phyloP scores from a whole-genome alignment of 1,140 invertebrate species.

The Dendroctonus valens region DNA sequence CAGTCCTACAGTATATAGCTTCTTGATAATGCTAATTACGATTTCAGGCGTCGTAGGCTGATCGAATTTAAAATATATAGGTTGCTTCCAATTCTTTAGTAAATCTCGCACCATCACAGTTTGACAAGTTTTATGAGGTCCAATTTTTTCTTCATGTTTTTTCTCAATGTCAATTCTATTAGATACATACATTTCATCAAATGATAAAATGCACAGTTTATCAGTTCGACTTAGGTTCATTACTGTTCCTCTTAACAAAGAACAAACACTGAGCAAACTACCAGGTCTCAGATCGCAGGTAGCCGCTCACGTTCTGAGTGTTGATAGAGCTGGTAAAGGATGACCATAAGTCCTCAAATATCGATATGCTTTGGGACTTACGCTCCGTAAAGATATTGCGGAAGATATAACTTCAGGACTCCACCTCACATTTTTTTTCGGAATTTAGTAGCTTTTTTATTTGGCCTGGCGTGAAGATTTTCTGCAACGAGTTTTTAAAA shows the following conservation, averaged over 20 bases:
- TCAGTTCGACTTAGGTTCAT: background rate
- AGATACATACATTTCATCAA: conserved; percentile 6
- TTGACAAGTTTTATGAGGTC: conserved; percentile 9
- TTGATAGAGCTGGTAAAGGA: background rate
- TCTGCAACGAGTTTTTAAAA: too few species aligned
- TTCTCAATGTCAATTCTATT: conserved; percentile 12
- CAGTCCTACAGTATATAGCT: conserved; percentile 2
- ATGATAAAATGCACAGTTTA: conserved; percentile 8
- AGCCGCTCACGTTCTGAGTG: background rate
- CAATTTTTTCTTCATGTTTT: background rate
- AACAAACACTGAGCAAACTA: background rate
- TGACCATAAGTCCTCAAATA: background rate
- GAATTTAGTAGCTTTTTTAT: background rate
- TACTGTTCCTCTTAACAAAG: background rate
- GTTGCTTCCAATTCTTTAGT: conserved; percentile 3
- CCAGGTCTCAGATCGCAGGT: background rate
- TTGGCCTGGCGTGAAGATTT: background rate
- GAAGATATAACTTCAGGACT: background rate
- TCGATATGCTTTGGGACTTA: background rate
- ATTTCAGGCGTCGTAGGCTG: conserved; percentile 1
- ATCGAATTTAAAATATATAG: conserved; percentile 10
- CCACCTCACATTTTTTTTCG: background rate
- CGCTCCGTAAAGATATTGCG: background rate
- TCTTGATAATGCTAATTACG: background rate
- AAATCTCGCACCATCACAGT: background rate